Conservation (phyloP, 2,888 invertebrate genomes). For the Gortyna flavago region DNA sequence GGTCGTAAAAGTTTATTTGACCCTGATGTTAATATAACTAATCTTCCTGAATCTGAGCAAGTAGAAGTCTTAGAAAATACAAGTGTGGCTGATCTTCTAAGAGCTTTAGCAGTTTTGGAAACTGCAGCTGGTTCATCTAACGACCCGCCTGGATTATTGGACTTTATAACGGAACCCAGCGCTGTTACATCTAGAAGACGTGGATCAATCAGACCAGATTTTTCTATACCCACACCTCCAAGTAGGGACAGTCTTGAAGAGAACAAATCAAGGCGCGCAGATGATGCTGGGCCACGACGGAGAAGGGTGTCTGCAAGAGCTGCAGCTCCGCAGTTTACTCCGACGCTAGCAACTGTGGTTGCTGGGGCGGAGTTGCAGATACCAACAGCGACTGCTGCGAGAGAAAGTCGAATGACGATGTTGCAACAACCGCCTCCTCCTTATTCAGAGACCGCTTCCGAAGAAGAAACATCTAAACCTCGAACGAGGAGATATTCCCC, state of each 20-base stretch:
- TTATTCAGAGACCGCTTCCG: slow-evolving; percentile 78
- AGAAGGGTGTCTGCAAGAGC: slow-evolving; percentile 85
- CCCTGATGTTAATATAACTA: slow-evolving; percentile 83
- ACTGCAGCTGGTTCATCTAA: slow-evolving; percentile 74
- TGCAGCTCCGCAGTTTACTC: slow-evolving; percentile 85
- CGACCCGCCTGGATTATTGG: slow-evolving; percentile 76
- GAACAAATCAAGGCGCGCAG: slow-evolving; percentile 58
- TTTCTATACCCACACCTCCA: slow-evolving; percentile 74
- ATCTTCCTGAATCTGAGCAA: slow-evolving; percentile 85
- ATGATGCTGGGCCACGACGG: slow-evolving; percentile 77
- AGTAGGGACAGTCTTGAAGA: slow-evolving; percentile 77
- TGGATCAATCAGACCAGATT: slow-evolving; percentile 83
- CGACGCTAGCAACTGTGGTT: slow-evolving; percentile 86
- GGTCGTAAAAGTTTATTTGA: slow-evolving; percentile 87
- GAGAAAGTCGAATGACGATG: slow-evolving; percentile 86
- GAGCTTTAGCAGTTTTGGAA: slow-evolving; percentile 93
- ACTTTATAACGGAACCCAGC: slow-evolving; percentile 74
- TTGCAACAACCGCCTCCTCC: slow-evolving; percentile 86
- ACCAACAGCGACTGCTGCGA: slow-evolving; percentile 81
- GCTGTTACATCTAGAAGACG: slow-evolving; percentile 75
- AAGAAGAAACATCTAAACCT: slow-evolving; percentile 77
- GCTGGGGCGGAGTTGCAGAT: slow-evolving; percentile 86
- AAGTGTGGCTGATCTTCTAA: slow-evolving; percentile 94
- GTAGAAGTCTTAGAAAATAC: slow-evolving; percentile 94
- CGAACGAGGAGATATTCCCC: slow-evolving; percentile 85